Conservation (phyloP, 2,888 invertebrate genomes). For the Gordius sp. region DNA sequence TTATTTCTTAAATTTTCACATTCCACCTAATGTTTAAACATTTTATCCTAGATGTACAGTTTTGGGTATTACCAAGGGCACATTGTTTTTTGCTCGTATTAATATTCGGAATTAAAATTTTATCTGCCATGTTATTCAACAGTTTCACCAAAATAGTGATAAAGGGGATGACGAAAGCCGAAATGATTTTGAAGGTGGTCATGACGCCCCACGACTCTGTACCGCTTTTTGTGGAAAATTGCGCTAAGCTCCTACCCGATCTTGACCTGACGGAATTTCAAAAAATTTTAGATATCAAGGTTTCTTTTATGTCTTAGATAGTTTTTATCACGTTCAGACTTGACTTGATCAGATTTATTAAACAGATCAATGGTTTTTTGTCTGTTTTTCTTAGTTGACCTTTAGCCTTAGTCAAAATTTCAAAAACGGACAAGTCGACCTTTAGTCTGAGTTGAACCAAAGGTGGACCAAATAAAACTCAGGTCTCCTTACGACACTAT, state of each 20-base stretch:
- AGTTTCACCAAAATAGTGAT: conserved; percentile 43
- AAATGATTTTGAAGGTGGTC: conserved; percentile 82
- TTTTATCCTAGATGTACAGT: no score
- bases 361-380: no score
- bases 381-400: no score
- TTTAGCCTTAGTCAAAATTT: no score
- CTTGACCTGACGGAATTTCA: conserved; percentile 65
- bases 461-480: no score
- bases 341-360: neutral
- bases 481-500: no score
- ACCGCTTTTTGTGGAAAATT: conserved; percentile 55
- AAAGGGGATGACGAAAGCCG: conserved; percentile 78
- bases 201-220: conserved; percentile 54
- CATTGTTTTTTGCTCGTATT: conserved; percentile 5
- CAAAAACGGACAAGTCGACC: neutral
- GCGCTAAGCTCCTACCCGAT: conserved; percentile 61
- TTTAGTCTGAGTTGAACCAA: no score
- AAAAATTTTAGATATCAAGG: conserved; percentile 37
- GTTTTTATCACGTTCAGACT: neutral
- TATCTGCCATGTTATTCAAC: conserved; percentile 18
- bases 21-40: no score
- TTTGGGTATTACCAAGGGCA: no score
- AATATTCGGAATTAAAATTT: conserved; percentile 16
- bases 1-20: no score
- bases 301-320: neutral